Evolutionary conservation across 2,113 vertebrate species (phyloP).

Genomic region (Capreolus pygargus): DNA sequence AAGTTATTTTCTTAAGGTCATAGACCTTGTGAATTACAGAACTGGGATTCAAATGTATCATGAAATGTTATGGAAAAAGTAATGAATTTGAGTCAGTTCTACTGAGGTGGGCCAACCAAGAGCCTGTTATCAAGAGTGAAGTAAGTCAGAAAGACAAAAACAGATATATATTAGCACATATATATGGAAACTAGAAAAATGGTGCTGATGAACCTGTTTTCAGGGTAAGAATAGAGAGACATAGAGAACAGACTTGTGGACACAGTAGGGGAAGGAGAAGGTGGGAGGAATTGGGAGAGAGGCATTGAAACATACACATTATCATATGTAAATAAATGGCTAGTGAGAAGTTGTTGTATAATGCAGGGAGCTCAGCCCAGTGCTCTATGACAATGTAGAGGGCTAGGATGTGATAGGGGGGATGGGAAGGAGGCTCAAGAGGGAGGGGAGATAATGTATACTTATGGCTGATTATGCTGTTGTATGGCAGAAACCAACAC

Average conservation of each 20-base stretch:
- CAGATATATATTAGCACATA: neutral
- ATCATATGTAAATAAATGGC: neutral
- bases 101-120: neutral
- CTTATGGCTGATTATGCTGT: neutral
- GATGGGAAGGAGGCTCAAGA: neutral
- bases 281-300: neutral
- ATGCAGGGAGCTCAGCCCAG: neutral
- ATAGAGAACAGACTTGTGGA: neutral
- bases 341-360: neutral
- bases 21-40: neutral
- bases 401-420: neutral
- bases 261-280: neutral
- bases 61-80: neutral
- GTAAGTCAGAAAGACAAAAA: neutral
- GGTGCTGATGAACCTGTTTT: neutral
- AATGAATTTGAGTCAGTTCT: neutral
- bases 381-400: neutral
- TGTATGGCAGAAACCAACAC: neutral
- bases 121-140: neutral
- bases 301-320: neutral
- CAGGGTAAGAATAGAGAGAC: neutral
- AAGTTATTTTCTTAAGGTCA: neutral
- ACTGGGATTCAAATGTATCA: neutral
- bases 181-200: neutral
- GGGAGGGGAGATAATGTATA: neutral